These are phyloP conservation scores for Cyprinodon diabolis DNA, from an alignment of 2,797 vertebrate species.

Conservation along the genomic window DNA sequence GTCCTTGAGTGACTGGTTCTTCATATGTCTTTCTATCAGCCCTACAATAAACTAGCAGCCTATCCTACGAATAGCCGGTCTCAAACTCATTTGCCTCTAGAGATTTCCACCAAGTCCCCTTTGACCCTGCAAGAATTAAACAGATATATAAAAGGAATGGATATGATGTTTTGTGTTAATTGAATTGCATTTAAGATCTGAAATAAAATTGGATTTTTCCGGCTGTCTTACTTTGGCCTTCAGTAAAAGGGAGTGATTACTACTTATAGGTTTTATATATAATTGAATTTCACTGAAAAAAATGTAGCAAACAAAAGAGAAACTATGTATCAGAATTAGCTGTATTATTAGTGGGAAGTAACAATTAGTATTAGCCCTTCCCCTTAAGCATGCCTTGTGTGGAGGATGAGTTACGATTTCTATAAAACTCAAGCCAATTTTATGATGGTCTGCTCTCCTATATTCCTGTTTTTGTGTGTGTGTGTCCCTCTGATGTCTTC, in stretches of 20 bases:
- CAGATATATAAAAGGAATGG: slow-evolving; percentile 20
- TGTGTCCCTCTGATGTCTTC: slow-evolving; percentile 17
- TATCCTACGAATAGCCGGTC: neutral
- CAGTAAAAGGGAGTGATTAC: slow-evolving; percentile 20
- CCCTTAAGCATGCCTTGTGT: slow-evolving; percentile 18
- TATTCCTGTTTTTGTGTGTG: slow-evolving; percentile 1
- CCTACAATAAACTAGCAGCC: neutral
- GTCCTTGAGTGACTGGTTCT: neutral
- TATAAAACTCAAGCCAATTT: slow-evolving; percentile 23
- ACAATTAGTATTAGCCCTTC: slow-evolving; percentile 9
- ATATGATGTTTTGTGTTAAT: slow-evolving; percentile 21
- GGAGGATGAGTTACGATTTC: slow-evolving; percentile 17
- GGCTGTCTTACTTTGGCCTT: neutral
- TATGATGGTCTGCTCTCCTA: neutral
- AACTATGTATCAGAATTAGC: slow-evolving; percentile 31
- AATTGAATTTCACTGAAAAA: slow-evolving; percentile 46
- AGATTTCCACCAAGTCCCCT: neutral
- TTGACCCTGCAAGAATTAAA: neutral
- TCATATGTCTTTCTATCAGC: neutral
- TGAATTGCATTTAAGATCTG: slow-evolving; percentile 27
- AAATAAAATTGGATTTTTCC: slow-evolving; percentile 37
- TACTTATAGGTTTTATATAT: slow-evolving; percentile 21
- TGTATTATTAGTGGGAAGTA: no score
- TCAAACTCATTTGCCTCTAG: neutral
- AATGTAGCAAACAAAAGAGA: slow-evolving; percentile 34